A percentile compares a stretch with the other conserved stretches of the same genome.
phyloP scores from a whole-genome alignment of 2,113 vertebrate species.

The Ceyx cyanopectus region DNA sequence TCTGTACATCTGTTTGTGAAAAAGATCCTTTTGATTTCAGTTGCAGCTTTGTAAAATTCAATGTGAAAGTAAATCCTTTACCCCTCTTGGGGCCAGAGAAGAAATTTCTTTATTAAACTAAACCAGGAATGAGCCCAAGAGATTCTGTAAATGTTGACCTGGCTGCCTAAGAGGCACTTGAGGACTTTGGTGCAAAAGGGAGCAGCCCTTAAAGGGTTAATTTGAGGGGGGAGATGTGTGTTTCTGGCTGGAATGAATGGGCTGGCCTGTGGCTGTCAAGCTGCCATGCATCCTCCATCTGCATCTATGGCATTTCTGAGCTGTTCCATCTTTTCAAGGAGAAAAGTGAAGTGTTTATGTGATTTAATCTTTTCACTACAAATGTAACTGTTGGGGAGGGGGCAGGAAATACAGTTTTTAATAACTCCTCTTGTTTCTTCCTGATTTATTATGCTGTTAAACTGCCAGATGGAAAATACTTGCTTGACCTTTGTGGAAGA shows the following conservation, averaged over 20 bases:
- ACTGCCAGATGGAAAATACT: background rate
- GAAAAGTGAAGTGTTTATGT: slow-evolving; percentile 41
- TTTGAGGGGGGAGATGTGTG: background rate
- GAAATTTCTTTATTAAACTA: slow-evolving; percentile 30
- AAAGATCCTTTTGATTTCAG: background rate
- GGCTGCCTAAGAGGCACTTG: background rate
- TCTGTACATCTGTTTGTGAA: background rate
- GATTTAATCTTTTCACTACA: slow-evolving; percentile 51
- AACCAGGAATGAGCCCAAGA: slow-evolving; percentile 23
- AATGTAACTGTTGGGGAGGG: slow-evolving; percentile 13
- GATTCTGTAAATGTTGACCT: background rate
- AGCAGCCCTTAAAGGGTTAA: background rate
- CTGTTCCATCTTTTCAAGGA: slow-evolving; percentile 31
- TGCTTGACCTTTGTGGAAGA: background rate
- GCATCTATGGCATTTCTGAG: background rate
- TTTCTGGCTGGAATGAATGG: background rate
- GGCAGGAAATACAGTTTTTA: slow-evolving; percentile 55
- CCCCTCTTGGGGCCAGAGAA: slow-evolving; percentile 1
- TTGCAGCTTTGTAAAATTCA: slow-evolving; percentile 20
- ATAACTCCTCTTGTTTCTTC: slow-evolving; percentile 37
- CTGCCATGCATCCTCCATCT: background rate
- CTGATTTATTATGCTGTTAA: background rate
- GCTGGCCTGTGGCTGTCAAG: background rate
- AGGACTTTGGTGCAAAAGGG: background rate
- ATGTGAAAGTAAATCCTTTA: background rate